Evolutionary conservation across 2,888 invertebrate genomes (phyloP).

Genomic region (Mythimna ferrago): DNA sequence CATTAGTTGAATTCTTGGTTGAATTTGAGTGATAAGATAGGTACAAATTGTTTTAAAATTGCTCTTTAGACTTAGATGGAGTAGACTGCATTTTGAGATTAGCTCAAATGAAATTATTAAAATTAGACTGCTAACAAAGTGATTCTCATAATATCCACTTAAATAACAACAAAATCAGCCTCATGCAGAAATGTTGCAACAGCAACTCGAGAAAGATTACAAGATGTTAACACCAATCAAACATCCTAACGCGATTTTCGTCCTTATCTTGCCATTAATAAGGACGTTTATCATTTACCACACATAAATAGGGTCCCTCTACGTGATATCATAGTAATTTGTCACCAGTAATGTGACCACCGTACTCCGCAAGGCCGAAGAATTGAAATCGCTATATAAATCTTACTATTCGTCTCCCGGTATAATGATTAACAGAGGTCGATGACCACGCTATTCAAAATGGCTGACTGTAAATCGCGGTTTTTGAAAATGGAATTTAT

Average conservation of each 20-base stretch:
- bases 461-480: constrained; percentile 63
- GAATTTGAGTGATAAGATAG: constrained; percentile 40
- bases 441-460: constrained; percentile 62
- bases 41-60: constrained; percentile 4
- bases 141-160: neutral
- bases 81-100: constrained; percentile 5
- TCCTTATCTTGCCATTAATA: constrained; percentile 24
- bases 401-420: constrained; percentile 61
- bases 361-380: constrained; percentile 59
- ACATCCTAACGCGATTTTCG: constrained; percentile 17
- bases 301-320: constrained; percentile 45
- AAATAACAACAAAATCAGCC: constrained; percentile 17
- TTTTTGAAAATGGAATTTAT: constrained; percentile 65
- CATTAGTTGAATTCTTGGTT: constrained; percentile 47
- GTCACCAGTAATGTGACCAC: constrained; percentile 46
- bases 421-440: constrained; percentile 61
- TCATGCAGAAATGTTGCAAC: constrained; percentile 30
- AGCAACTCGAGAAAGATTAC: constrained; percentile 29
- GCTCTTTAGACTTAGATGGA: constrained; percentile 4
- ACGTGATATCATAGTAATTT: constrained; percentile 57
- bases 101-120: neutral
- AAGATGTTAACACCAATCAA: constrained; percentile 37
- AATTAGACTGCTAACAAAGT: neutral
- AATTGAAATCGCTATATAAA: constrained; percentile 60
- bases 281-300: constrained; percentile 35